These are phyloP conservation scores for Eilema sororculum DNA, from an alignment of 2,888 invertebrate species.

Conservation along the genomic window DNA sequence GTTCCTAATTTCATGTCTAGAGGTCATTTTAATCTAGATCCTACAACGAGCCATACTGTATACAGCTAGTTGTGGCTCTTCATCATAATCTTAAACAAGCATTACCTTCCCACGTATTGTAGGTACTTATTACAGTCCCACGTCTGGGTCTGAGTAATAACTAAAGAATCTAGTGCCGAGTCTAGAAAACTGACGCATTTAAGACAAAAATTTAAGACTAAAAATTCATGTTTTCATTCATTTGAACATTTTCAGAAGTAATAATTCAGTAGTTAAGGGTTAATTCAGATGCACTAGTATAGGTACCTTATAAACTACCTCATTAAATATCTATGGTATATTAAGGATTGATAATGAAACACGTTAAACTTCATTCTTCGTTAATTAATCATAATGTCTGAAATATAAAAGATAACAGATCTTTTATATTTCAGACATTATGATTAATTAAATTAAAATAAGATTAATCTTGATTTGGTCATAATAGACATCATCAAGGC, in stretches of 20 bases:
- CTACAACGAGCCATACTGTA: not conserved
- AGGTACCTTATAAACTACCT: too few species aligned
- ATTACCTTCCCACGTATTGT: slow-evolving; percentile 6
- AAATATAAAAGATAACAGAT: too few species aligned
- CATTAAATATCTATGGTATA: too few species aligned
- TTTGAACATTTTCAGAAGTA: not conserved
- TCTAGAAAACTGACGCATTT: not conserved
- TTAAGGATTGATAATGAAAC: too few species aligned
- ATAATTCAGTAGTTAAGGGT: too few species aligned
- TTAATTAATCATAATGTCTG: too few species aligned
- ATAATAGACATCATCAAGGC: not conserved
- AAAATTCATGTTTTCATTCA: too few species aligned
- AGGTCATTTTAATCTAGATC: slow-evolving; percentile 14
- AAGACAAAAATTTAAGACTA: not conserved
- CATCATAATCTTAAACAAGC: slow-evolving; percentile 1
- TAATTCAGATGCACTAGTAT: too few species aligned
- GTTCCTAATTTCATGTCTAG: not conserved
- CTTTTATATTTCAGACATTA: too few species aligned
- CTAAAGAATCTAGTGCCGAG: not conserved
- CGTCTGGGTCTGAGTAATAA: not conserved
- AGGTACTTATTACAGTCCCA: not conserved
- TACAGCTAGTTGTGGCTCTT: not conserved
- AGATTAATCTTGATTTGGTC: too few species aligned
- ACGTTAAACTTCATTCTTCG: too few species aligned
- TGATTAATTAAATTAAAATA: too few species aligned